phyloP scores from a whole-genome alignment of 2,797 vertebrate species.

The Apogon hyalosoma region DNA sequence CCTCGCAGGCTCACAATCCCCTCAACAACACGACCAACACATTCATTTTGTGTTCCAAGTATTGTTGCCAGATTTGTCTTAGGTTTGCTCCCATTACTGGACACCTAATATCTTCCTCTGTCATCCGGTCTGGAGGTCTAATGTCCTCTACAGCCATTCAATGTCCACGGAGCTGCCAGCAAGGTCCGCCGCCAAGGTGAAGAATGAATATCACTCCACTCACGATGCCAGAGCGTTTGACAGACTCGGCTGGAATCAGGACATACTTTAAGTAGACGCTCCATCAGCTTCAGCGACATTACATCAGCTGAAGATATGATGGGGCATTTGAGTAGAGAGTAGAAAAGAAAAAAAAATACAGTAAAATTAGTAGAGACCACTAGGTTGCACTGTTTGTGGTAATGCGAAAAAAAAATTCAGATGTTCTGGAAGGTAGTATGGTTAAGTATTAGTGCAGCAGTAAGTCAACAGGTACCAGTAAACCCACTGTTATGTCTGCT shows the following conservation, averaged over 20 bases:
- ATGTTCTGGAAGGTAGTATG: too few species aligned
- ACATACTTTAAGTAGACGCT: background rate
- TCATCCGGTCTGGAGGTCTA: slow-evolving; percentile 21
- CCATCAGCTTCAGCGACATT: too few species aligned
- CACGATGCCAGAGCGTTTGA: slow-evolving; percentile 7
- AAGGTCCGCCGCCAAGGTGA: slow-evolving; percentile 36
- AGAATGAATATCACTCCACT: slow-evolving; percentile 23
- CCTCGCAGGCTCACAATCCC: slow-evolving; percentile 19
- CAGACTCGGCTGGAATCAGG: background rate
- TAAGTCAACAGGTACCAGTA: too few species aligned
- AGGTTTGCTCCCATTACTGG: slow-evolving; percentile 54
- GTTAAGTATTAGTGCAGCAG: too few species aligned
- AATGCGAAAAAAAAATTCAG: too few species aligned
- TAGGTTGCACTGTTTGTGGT: too few species aligned
- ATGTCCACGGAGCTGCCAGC: slow-evolving; percentile 35
- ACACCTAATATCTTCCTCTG: slow-evolving; percentile 39
- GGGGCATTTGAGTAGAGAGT: too few species aligned
- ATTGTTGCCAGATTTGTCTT: slow-evolving; percentile 52
- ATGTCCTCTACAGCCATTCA: slow-evolving; percentile 19
- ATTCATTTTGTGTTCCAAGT: slow-evolving; percentile 45
- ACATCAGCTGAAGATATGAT: too few species aligned
- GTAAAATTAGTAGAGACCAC: too few species aligned
- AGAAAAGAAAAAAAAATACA: too few species aligned
- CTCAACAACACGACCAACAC: slow-evolving; percentile 41
- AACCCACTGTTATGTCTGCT: too few species aligned